A percentile compares a stretch with the other conserved stretches of the same genome.
phyloP scores from a whole-genome alignment of 2,113 vertebrate species.

The Elephas maximus region DNA sequence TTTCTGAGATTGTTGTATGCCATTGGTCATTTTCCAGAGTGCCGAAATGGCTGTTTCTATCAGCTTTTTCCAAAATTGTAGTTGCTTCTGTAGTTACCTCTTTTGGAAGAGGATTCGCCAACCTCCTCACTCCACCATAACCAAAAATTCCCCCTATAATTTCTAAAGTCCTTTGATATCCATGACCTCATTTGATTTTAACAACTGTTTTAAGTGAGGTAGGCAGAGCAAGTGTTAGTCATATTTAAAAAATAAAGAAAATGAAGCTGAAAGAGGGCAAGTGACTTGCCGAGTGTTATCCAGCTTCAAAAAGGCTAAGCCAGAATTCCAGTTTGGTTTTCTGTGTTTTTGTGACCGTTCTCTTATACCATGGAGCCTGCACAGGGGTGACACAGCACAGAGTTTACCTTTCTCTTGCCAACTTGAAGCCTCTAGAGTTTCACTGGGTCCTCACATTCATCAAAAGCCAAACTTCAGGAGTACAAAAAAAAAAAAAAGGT shows the following conservation, averaged over 20 bases:
- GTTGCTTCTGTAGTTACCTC: slow-evolving; percentile 13
- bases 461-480: not conserved
- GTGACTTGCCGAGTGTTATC: not conserved
- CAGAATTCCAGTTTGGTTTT: not conserved
- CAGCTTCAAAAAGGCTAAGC: not conserved
- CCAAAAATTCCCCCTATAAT: not conserved
- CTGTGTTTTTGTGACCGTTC: not conserved
- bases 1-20: not conserved
- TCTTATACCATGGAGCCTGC: not conserved
- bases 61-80: not conserved
- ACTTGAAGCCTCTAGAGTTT: not conserved
- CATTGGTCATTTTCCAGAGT: not conserved
- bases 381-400: not conserved
- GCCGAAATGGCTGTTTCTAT: slow-evolving; percentile 9
- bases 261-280: not conserved
- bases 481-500: not conserved
- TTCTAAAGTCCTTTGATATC: slow-evolving; percentile 4
- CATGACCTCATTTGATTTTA: not conserved
- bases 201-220: not conserved
- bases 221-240: not conserved
- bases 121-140: not conserved
- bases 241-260: not conserved
- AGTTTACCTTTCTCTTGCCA: not conserved
- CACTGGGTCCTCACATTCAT: not conserved
- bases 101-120: not conserved